Conservation (phyloP, 2,888 invertebrate species). For the Phyllotreta striolata region DNA sequence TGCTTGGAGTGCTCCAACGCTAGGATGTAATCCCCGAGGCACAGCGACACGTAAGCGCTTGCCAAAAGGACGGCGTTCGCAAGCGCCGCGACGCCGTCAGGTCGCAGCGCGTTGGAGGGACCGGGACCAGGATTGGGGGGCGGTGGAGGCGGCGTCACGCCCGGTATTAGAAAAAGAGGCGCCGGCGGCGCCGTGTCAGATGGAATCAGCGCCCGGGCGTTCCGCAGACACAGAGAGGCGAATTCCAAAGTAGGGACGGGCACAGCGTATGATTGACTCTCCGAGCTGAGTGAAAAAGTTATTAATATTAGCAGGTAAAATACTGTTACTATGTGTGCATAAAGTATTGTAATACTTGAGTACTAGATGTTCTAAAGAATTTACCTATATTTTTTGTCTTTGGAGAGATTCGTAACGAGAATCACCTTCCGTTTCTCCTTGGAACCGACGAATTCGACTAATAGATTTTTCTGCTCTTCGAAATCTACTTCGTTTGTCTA, state of each 20-base stretch:
- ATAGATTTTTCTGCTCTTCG: constrained; percentile 67
- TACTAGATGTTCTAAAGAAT: constrained; percentile 2
- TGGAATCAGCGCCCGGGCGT: constrained; percentile 78
- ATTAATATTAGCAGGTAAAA: too few species aligned
- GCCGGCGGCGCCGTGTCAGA: constrained; percentile 61
- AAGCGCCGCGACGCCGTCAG: constrained; percentile 68
- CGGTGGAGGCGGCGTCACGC: constrained; percentile 57
- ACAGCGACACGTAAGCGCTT: constrained; percentile 84
- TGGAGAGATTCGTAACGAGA: constrained; percentile 65
- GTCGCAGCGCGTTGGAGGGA: constrained; percentile 71
- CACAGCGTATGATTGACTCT: constrained; percentile 82
- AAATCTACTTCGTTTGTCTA: constrained; percentile 71
- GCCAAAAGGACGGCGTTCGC: constrained; percentile 76
- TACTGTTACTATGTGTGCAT: too few species aligned
- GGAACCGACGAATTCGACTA: constrained; percentile 67
- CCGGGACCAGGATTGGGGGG: constrained; percentile 61
- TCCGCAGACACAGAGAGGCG: constrained; percentile 86
- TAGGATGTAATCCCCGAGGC: constrained; percentile 82
- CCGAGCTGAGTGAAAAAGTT: constrained; percentile 57
- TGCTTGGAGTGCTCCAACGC: constrained; percentile 81
- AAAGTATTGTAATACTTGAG: not conserved
- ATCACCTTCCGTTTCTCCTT: constrained; percentile 71
- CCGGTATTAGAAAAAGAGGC: constrained; percentile 57
- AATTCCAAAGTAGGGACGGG: constrained; percentile 90
- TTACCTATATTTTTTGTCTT: constrained; percentile 65